Conservation (phyloP, 1,140 invertebrate genomes). For the Lanistes nyassanus region DNA sequence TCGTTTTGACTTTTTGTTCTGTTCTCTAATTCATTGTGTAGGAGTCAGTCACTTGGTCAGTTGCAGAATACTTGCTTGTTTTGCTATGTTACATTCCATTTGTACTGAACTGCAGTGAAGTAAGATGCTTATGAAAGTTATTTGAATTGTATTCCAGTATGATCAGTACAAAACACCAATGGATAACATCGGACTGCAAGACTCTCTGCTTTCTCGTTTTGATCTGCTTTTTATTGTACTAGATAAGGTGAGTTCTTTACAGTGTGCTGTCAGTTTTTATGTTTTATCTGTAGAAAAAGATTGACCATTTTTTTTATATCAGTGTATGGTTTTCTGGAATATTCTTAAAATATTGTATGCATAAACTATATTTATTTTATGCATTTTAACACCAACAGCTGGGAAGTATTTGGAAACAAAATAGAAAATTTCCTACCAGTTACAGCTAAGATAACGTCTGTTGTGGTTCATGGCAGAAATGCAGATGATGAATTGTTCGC, state of each 20-base stretch:
- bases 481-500: too few relatives aligned
- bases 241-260: slow-evolving; percentile 75
- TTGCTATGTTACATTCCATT: not conserved
- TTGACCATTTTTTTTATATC: too few relatives aligned
- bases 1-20: too few relatives aligned
- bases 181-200: slow-evolving; percentile 98
- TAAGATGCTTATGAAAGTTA: not conserved
- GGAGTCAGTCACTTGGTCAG: too few relatives aligned
- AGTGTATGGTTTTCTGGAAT: too few relatives aligned
- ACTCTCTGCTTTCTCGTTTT: slow-evolving; percentile 98
- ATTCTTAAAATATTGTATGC: not conserved
- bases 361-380: not conserved
- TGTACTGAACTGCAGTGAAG: too few relatives aligned
- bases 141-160: slow-evolving; percentile 76
- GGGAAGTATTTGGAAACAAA: too few relatives aligned
- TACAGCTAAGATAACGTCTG: too few relatives aligned
- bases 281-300: not conserved
- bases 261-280: not conserved
- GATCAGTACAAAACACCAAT: slow-evolving; percentile 99
- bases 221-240: slow-evolving; percentile 98
- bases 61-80: too few relatives aligned
- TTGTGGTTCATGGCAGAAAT: too few relatives aligned
- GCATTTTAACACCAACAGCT: not conserved
- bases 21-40: not conserved
- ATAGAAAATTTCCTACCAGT: too few relatives aligned